These are phyloP conservation scores for Hemicentrotus pulcherrimus DNA, from an alignment of 35 echinoderm and acorn worm species.

Conservation along the genomic window DNA sequence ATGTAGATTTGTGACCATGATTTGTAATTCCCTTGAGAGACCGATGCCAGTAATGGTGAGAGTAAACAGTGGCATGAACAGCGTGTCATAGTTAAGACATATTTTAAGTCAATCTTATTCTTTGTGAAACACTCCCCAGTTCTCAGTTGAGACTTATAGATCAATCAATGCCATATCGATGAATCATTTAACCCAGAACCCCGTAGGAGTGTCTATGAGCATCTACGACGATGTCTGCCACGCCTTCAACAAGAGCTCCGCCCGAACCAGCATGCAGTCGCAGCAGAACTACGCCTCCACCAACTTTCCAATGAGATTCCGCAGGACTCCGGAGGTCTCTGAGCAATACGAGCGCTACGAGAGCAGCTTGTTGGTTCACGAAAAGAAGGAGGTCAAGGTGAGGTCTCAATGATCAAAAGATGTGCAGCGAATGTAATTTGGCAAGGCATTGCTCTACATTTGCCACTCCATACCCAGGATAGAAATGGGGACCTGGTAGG, in stretches of 20 bases:
- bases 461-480: too few species aligned
- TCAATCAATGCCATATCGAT: neutral
- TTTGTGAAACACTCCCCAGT: too few species aligned
- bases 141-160: too few species aligned
- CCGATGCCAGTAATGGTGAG: too few species aligned
- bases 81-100: too few species aligned
- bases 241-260: constrained; percentile 50
- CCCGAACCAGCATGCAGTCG: neutral
- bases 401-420: neutral
- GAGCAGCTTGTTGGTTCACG: constrained; percentile 73
- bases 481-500: too few species aligned
- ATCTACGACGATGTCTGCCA: constrained; percentile 87
- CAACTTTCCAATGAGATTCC: constrained; percentile 72
- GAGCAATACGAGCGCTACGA: constrained; percentile 59
- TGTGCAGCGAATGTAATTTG: too few species aligned
- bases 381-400: constrained; percentile 56
- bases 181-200: constrained; percentile 66
- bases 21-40: too few species aligned
- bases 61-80: too few species aligned
- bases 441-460: too few species aligned
- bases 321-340: constrained; percentile 63
- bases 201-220: constrained; percentile 90
- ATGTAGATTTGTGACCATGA: too few species aligned
- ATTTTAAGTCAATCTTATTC: too few species aligned
- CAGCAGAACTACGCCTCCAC: constrained; percentile 52